Evolutionary conservation across 2,797 vertebrate species (phyloP).

Genomic region (Hylomyscus alleni): DNA sequence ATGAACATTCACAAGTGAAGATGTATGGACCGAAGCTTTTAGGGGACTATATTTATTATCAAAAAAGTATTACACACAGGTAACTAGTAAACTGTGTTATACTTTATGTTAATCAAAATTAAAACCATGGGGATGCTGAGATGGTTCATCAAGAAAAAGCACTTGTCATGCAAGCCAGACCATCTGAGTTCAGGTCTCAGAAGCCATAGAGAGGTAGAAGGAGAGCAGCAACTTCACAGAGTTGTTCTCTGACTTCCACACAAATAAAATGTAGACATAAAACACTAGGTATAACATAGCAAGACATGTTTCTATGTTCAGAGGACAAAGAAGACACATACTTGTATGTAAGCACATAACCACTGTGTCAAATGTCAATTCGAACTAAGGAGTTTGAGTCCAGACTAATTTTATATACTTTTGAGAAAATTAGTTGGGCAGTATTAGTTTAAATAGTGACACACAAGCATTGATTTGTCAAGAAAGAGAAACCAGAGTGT

Average conservation of each 20-base stretch:
- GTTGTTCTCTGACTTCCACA: neutral
- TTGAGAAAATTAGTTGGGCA: neutral
- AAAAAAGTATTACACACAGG: neutral
- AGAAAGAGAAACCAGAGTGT: neutral
- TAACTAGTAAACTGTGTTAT: neutral
- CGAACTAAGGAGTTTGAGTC: neutral
- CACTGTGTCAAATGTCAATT: neutral
- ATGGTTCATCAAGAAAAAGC: neutral
- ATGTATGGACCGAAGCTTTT: neutral
- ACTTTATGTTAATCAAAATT: neutral
- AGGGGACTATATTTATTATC: neutral
- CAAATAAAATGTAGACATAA: neutral
- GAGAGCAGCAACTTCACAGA: neutral
- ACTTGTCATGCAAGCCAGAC: neutral
- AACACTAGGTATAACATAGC: neutral
- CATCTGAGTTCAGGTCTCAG: neutral
- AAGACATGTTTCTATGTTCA: neutral
- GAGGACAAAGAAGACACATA: neutral
- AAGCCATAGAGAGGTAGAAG: no score
- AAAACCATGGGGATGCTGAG: neutral
- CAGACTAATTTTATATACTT: neutral
- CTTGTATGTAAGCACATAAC: neutral
- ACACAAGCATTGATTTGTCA: neutral
- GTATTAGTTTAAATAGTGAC: neutral
- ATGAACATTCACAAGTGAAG: neutral